phyloP scores from a whole-genome alignment of 1,140 invertebrate species.

The Cotesia chilonis region DNA sequence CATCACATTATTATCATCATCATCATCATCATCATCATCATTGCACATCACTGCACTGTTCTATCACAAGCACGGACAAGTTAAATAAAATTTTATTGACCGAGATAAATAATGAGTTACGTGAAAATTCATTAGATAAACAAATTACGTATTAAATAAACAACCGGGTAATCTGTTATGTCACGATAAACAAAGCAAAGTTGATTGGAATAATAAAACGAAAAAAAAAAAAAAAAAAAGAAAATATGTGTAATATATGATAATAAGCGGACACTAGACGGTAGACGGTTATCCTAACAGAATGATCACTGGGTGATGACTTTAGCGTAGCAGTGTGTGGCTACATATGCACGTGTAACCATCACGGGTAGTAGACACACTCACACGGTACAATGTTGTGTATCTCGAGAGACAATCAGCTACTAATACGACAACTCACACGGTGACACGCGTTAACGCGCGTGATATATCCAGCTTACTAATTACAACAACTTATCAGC shows the following conservation, averaged over 20 bases:
- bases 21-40: too few relatives aligned
- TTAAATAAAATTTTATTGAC: too few relatives aligned
- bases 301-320: too few relatives aligned
- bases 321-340: neutral
- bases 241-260: neutral
- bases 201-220: neutral
- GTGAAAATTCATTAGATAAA: neutral
- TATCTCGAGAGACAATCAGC: neutral
- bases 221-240: neutral
- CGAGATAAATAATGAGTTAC: neutral
- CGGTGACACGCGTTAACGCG: slow-evolving; percentile 10
- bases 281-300: too few relatives aligned
- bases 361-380: neutral
- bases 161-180: neutral
- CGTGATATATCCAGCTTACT: slow-evolving; percentile 3
- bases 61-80: too few relatives aligned
- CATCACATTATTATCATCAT: neutral
- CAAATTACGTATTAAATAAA: slow-evolving; percentile 1
- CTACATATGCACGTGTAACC: too few relatives aligned
- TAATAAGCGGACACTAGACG: neutral
- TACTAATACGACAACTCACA: slow-evolving; percentile 8
- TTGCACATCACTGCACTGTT: too few relatives aligned
- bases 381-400: neutral
- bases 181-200: slow-evolving; percentile 9
- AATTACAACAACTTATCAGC: slow-evolving; percentile 24